phyloP scores from a whole-genome alignment of 2,797 vertebrate species.

The Enteromius unitaeniatus region DNA sequence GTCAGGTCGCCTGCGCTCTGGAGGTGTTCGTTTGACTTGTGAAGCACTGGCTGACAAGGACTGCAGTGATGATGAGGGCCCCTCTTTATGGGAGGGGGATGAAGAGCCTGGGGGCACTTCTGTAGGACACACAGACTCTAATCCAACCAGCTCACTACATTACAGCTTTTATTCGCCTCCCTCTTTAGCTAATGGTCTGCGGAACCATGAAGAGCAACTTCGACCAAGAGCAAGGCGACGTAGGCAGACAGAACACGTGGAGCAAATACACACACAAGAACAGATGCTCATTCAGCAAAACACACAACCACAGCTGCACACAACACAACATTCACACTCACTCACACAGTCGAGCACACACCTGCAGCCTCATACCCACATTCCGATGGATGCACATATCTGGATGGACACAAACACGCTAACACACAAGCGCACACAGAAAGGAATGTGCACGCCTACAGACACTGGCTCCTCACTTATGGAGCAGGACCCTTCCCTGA shows the following conservation, averaged over 20 bases:
- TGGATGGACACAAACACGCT: constrained; percentile 71
- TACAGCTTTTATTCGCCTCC: constrained; percentile 87
- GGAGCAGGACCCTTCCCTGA: constrained; percentile 56
- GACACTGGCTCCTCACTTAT: constrained; percentile 35
- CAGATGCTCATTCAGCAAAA: constrained; percentile 75
- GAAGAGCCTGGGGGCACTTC: constrained; percentile 73
- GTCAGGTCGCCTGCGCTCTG: constrained; percentile 88
- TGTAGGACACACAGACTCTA: constrained; percentile 66
- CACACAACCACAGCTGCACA: constrained; percentile 67
- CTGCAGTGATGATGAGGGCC: constrained; percentile 71
- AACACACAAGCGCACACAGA: constrained; percentile 65
- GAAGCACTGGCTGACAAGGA: constrained; percentile 75
- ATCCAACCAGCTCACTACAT: constrained; percentile 73
- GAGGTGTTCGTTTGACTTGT: constrained; percentile 87
- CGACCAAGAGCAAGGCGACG: constrained; percentile 72
- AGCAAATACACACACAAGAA: constrained; percentile 68
- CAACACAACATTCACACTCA: constrained; percentile 62
- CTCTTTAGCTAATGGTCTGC: constrained; percentile 90
- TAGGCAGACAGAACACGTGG: constrained; percentile 61
- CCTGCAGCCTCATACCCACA: constrained; percentile 79
- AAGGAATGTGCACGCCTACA: constrained; percentile 52
- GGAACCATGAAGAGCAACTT: constrained; percentile 84
- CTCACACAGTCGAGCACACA: constrained; percentile 65
- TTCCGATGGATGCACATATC: constrained; percentile 64
- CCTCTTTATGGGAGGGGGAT: constrained; percentile 75